Evolutionary conservation across 2,888 invertebrate genomes (phyloP).

Genomic region (Schrankia costaestrigalis): DNA sequence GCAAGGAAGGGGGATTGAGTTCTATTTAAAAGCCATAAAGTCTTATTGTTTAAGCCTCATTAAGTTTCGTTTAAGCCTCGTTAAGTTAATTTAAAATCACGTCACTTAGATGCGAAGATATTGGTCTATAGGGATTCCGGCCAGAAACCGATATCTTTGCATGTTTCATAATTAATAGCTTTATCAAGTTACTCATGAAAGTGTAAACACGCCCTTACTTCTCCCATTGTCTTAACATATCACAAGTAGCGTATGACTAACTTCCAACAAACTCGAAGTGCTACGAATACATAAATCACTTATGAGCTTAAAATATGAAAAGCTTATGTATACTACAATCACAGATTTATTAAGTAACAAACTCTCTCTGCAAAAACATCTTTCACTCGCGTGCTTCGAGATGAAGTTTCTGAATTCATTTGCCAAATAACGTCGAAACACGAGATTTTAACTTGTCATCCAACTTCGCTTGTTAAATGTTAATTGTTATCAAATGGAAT

Average conservation of each 20-base stretch:
- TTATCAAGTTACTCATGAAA: too few species aligned
- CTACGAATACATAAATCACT: slow-evolving; percentile 16
- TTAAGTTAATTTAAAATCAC: too few species aligned
- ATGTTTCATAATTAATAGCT: too few species aligned
- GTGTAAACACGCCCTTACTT: too few species aligned
- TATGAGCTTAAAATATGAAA: slow-evolving; percentile 18
- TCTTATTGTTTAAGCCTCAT: too few species aligned
- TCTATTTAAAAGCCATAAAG: too few species aligned
- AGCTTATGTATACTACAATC: slow-evolving; percentile 33
- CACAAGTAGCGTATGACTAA: neutral
- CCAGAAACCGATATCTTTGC: too few species aligned
- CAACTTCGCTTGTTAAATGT: slow-evolving; percentile 73
- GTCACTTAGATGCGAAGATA: too few species aligned
- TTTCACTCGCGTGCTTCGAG: slow-evolving; percentile 65
- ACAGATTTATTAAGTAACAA: slow-evolving; percentile 55
- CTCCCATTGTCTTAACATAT: too few species aligned
- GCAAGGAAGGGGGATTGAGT: too few species aligned
- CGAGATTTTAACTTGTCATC: slow-evolving; percentile 69
- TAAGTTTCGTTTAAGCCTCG: too few species aligned
- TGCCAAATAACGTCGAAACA: slow-evolving; percentile 74
- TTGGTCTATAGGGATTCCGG: too few species aligned
- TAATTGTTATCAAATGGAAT: slow-evolving; percentile 66
- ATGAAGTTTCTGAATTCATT: slow-evolving; percentile 74
- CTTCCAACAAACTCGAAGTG: neutral
- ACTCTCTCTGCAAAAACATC: slow-evolving; percentile 63